Evolutionary conservation across 2,888 invertebrate genomes (phyloP).

Genomic region (Tachystola acroxantha): DNA sequence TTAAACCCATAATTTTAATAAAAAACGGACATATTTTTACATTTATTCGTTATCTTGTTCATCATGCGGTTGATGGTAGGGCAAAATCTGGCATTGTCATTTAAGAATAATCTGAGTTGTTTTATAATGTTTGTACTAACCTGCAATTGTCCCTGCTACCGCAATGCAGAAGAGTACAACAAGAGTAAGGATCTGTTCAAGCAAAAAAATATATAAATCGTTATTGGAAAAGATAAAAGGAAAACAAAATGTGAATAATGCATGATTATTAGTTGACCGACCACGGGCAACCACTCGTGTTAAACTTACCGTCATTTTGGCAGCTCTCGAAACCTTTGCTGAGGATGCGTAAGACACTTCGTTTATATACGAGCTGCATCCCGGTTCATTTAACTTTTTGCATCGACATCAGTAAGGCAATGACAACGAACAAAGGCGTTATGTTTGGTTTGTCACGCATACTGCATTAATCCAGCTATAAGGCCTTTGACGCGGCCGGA

Average conservation of each 20-base stretch:
- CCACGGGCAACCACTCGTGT: too few relatives aligned
- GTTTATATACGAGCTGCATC: slow-evolving; percentile 22
- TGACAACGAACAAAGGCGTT: slow-evolving; percentile 13
- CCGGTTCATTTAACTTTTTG: slow-evolving; percentile 19
- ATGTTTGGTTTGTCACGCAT: slow-evolving; percentile 15
- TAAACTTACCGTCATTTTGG: slow-evolving; percentile 15
- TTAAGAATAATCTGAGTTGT: too few relatives aligned
- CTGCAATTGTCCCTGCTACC: neutral
- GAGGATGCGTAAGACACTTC: neutral
- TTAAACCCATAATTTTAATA: too few relatives aligned
- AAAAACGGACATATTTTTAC: too few relatives aligned
- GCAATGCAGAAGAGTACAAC: neutral
- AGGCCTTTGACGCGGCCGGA: slow-evolving; percentile 7
- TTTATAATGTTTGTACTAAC: too few relatives aligned
- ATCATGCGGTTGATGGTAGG: too few relatives aligned
- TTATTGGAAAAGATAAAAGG: neutral
- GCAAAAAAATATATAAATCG: neutral
- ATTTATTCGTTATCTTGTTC: too few relatives aligned
- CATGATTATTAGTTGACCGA: too few relatives aligned
- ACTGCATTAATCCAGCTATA: slow-evolving; percentile 13
- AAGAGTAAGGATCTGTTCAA: neutral
- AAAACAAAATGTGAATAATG: too few relatives aligned
- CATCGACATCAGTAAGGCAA: slow-evolving; percentile 7
- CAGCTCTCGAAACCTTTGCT: slow-evolving; percentile 6
- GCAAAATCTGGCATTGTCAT: too few relatives aligned